phyloP scores from a whole-genome alignment of 1,140 invertebrate genomes.

The Plutomurus gul region DNA sequence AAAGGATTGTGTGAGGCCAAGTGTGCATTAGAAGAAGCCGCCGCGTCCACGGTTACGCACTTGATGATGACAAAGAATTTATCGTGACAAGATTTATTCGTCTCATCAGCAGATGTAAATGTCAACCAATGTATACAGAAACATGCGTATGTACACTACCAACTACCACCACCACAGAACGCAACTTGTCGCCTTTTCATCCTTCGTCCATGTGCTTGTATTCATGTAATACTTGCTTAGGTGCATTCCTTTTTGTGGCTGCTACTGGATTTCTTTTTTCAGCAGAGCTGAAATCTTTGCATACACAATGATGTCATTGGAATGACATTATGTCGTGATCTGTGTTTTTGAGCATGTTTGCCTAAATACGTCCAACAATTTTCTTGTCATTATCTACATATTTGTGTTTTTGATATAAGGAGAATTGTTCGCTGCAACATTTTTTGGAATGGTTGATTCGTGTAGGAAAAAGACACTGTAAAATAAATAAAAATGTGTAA shows the following conservation, averaged over 20 bases:
- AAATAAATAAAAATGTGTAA: no score
- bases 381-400: background rate
- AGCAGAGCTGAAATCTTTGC: no score
- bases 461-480: background rate
- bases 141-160: background rate
- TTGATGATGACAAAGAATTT: background rate
- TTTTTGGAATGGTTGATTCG: background rate
- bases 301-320: no score
- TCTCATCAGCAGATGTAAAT: background rate
- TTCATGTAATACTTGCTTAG: no score
- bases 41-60: background rate
- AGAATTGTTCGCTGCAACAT: background rate
- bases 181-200: background rate
- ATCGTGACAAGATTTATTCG: constrained; percentile 24
- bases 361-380: no score
- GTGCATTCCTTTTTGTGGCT: background rate
- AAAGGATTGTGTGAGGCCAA: no score
- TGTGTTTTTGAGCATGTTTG: background rate
- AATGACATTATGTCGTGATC: no score
- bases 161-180: background rate
- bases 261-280: background rate
- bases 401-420: background rate
- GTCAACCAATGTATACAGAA: background rate
- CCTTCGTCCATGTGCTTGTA: background rate
- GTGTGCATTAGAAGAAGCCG: no score